Percentiles rank a stretch among this genome's conserved stretches.
phyloP scores from a whole-genome alignment of 2,113 vertebrate species.

The Megaceryle torquata region DNA sequence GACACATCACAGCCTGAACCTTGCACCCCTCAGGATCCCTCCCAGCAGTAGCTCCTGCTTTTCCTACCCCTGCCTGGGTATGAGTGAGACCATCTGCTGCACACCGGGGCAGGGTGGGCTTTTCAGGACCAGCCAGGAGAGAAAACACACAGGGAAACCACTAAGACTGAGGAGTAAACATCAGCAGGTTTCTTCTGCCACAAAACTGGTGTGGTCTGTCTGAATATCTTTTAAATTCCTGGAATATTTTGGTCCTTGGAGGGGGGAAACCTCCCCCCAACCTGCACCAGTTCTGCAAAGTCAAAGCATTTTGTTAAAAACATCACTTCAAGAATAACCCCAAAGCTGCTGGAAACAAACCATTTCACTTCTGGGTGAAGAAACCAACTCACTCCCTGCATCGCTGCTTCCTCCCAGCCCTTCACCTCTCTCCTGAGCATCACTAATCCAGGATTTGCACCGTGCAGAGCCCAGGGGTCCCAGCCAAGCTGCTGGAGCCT shows the following conservation, averaged over 20 bases:
- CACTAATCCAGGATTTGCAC: not conserved
- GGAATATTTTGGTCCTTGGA: not conserved
- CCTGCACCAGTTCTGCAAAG: not conserved
- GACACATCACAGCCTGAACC: not conserved
- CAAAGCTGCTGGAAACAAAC: not conserved
- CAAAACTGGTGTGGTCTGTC: not conserved
- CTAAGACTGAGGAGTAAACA: not conserved
- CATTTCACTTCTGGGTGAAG: not conserved
- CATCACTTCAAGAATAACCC: not conserved
- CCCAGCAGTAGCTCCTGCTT: not conserved
- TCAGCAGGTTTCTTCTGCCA: not conserved
- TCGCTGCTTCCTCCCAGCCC: not conserved
- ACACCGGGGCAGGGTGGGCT: not conserved
- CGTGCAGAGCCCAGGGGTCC: accelerated
- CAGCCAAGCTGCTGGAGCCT: not conserved
- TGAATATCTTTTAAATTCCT: not conserved
- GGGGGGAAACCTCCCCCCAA: not conserved
- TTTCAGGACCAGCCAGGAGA: not conserved
- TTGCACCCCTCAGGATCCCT: not conserved
- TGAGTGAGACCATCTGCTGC: accelerated
- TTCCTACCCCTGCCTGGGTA: not conserved
- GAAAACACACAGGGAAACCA: not conserved
- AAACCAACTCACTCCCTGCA: accelerated
- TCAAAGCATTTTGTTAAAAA: not conserved
- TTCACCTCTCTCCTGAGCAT: not conserved